Evolutionary conservation across 2,113 vertebrate species (phyloP).

Genomic region (Macquaria australasica): DNA sequence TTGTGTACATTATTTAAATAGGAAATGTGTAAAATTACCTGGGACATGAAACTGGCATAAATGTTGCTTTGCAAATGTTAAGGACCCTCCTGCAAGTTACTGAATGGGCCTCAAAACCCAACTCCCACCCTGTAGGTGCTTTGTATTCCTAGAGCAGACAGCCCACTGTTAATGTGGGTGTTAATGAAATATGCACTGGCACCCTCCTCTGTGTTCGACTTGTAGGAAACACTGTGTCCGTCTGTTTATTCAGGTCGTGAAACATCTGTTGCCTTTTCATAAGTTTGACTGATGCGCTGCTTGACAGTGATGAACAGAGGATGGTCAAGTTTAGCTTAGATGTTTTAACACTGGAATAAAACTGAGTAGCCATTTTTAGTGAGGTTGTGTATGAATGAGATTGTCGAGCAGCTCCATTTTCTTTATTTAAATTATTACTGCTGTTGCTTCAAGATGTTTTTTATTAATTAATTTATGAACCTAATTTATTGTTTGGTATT

Average conservation of each 20-base stretch:
- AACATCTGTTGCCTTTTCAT: constrained; percentile 48
- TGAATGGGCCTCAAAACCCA: constrained; percentile 32
- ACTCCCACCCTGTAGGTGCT: not conserved
- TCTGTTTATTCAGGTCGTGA: constrained; percentile 52
- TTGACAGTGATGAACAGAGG: constrained; percentile 23
- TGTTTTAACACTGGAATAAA: constrained; percentile 80
- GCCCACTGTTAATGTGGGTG: constrained; percentile 39
- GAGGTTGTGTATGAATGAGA: constrained; percentile 62
- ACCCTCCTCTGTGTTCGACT: constrained; percentile 44
- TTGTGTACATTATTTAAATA: constrained; percentile 60
- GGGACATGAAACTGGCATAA: constrained; percentile 53
- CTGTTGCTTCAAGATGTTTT: constrained; percentile 76
- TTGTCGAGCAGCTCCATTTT: constrained; percentile 76
- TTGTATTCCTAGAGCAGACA: constrained; percentile 12
- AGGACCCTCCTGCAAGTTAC: constrained; percentile 34
- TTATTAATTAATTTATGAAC: constrained; percentile 79
- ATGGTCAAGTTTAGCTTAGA: constrained; percentile 51
- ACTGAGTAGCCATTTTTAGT: constrained; percentile 60
- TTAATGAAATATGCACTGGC: constrained; percentile 63
- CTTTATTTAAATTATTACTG: constrained; percentile 74
- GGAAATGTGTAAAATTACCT: constrained; percentile 48
- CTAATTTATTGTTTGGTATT: constrained; percentile 86
- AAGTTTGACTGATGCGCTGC: constrained; percentile 19
- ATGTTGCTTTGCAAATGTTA: constrained; percentile 41
- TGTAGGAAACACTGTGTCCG: constrained; percentile 48